Evolutionary conservation across 2,113 vertebrate species (phyloP), one percentile per base, ranked within the genome.

Genomic region (Rostratula benghalensis): DNA sequence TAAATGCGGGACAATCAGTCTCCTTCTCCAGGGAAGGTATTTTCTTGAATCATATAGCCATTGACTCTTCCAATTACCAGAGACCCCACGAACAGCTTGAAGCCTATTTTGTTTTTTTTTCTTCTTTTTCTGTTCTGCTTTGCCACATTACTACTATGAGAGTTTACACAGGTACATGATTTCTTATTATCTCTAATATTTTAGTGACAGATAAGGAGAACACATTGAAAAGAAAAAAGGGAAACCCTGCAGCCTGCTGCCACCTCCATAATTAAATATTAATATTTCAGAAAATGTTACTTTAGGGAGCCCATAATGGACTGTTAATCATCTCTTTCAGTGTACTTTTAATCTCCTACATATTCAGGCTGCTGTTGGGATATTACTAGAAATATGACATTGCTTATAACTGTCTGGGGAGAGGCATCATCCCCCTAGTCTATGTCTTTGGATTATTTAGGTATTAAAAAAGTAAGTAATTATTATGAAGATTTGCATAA

Each of bases 11-110:
- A 95, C 97, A 97, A 98, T 98, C 97, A 96, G 90, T 98, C 95
- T 98, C 87, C 96, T 98, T 98, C 98, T 98, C 97, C 20, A 98
- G 98, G 97, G 97, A 98, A 97, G 95, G 97, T 96, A 95, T 98
- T 98, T 98, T 98, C 96, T 98, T 98, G 97, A 98, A 94, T 98
- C 96, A 94, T 97, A 97, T 89, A 97, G 97, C 97, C 96, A 98
- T 97, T 98, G 97, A 98, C 97, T 98, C 98, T 98, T 97, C 97
- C 98, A 98, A 98, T 98, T 98, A 98, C 96, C 89, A 96, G 83
- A 95, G 82, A 94, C 95, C 94, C 94, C 80, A 56, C 11, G 23
- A 95, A 94, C 83, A 97, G 95, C 95, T 97, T 54, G 69, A 96
- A 88, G 94, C 73, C 87, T 93, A 56, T 87, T 39, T 90, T 96